Base-by-base conservation (phyloP, 2,888 invertebrate species). In the Acleris laterana region DNA sequence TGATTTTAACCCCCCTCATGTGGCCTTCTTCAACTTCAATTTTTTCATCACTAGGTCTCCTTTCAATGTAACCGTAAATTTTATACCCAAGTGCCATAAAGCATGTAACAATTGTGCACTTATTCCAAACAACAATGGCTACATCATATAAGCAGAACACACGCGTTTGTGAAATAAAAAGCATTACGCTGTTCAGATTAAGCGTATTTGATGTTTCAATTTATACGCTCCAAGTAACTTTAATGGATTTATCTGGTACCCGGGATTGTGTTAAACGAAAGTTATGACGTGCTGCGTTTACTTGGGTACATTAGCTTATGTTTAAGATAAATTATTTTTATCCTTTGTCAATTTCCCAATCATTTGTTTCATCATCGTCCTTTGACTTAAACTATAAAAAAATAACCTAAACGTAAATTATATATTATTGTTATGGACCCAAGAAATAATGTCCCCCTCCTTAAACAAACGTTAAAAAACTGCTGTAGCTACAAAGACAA, bases 171-270 rank as follows among this genome's bases (percentile, higher is more conserved):
- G 73, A 81, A 83, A 83, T 84, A 85, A 87, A 88, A 86, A 89
- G 89, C 88, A 78, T 83, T 82, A 74, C 76, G 73, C 70, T 89
- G 88, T 87, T 76, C 74, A 73, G 75, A 78, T 74, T 80, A 82
- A 82, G 77, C 74, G 75, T 83, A 82, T 86, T 85, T 85, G 84
- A 85, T 80, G 77, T 83, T 83, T 83, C 83, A 88, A 87, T 87
- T 83, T 78, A 80, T 75, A 78, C 77, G 63, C 28, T 70, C 63
- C 68, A 66, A 67, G 77, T 72, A 75, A 70, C 72, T 80, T 76
- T 83, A 87, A 88, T 85, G 86, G 83, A 80, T 81, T 82, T 85
- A 77, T 84, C 79, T 74, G 68, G 80, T 87, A 77, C 71, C 63
- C 63, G 70, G 55, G 69, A 73, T 74, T 79, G 82, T 82, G 85